Percentiles rank a stretch among this genome's conserved stretches.
Evolutionary conservation across 2,113 vertebrate species (phyloP).

Genomic region (Platysteira castanea): DNA sequence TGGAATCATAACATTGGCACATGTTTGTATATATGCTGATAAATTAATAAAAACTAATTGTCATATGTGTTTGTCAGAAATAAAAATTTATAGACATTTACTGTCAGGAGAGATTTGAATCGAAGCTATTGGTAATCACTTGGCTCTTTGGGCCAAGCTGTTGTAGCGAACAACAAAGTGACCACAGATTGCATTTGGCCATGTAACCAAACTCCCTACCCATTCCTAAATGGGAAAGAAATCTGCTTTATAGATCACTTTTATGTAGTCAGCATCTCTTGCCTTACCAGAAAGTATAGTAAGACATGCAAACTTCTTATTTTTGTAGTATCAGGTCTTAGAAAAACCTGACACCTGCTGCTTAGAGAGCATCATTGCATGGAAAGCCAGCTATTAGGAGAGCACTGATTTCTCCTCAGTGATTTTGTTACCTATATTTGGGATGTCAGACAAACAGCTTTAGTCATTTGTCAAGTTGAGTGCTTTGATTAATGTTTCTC

Average conservation of each 20-base stretch:
- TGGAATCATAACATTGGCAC: neutral
- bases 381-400: neutral
- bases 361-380: neutral
- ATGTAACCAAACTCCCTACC: neutral
- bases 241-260: neutral
- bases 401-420: neutral
- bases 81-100: neutral
- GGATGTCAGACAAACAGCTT: neutral
- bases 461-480: neutral
- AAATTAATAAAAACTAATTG: neutral
- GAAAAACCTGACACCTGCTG: neutral
- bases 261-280: neutral
- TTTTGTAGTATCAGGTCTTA: neutral
- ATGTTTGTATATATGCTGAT: neutral
- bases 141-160: neutral
- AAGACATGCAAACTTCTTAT: neutral
- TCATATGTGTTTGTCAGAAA: neutral
- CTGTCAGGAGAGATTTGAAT: neutral
- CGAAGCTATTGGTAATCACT: neutral
- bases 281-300: neutral
- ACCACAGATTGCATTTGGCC: neutral
- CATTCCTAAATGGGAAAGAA: neutral
- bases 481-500: neutral
- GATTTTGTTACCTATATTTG: neutral
- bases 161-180: neutral